Conservation (phyloP, 2,797 vertebrate genomes). For the Halcyon smyrnensis region DNA sequence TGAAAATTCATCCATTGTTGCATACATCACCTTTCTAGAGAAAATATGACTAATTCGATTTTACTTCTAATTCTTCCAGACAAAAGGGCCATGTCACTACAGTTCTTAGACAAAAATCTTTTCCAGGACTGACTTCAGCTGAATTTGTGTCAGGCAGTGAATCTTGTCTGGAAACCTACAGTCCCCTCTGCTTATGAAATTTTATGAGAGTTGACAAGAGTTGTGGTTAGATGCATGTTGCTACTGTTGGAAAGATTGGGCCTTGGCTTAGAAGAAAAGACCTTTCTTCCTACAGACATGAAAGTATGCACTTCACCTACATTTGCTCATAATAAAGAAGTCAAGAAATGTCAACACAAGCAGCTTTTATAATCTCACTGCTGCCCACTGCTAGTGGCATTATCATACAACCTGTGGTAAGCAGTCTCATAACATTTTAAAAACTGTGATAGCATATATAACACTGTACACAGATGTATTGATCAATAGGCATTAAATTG, state of each 20-base stretch:
- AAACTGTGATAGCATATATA: background rate
- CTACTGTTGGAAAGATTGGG: rapidly evolving
- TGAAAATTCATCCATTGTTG: background rate
- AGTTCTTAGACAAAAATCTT: background rate
- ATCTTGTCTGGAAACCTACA: background rate
- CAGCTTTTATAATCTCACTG: background rate
- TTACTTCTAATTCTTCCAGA: background rate
- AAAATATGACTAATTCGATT: background rate
- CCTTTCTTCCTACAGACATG: background rate
- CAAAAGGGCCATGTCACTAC: background rate
- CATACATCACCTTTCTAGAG: background rate
- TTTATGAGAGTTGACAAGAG: background rate
- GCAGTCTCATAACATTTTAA: background rate
- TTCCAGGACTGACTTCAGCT: background rate
- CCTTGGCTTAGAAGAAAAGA: background rate
- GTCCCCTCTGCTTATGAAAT: background rate
- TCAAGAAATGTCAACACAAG: background rate
- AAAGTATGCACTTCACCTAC: background rate
- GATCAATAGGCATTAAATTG: background rate
- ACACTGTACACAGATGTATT: background rate
- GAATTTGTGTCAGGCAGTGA: background rate
- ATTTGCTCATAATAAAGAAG: background rate
- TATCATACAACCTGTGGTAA: background rate
- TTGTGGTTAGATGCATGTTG: rapidly evolving
- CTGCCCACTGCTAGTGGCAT: background rate